These are phyloP conservation scores for Metridium senile DNA, from an alignment of 92 coral and sea anemone species.

Conservation along the genomic window DNA sequence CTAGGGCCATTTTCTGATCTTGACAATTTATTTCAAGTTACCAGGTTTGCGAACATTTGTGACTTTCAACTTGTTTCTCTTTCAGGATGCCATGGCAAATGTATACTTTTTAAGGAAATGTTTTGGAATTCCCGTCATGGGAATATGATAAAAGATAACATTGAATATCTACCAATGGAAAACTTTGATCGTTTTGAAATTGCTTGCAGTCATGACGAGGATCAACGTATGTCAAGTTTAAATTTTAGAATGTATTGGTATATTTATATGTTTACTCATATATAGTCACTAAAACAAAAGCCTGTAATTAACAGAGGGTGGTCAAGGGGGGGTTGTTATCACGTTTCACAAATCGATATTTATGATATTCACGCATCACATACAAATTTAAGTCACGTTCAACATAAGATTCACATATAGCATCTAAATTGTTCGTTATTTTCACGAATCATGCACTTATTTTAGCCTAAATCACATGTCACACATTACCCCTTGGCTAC, in stretches of 20 bases:
- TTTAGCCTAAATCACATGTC: too few relatives aligned
- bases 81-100: not conserved
- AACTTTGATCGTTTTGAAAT: constrained; percentile 9
- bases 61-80: not conserved
- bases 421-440: too few relatives aligned
- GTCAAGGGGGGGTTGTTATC: too few relatives aligned
- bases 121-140: constrained; percentile 1
- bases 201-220: not conserved
- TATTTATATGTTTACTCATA: not conserved
- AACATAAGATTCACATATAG: too few relatives aligned
- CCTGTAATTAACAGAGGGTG: too few relatives aligned
- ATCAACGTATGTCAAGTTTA: constrained; percentile 14
- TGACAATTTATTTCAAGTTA: too few relatives aligned
- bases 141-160: not conserved
- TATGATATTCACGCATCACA: too few relatives aligned
- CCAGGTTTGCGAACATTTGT: too few relatives aligned
- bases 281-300: not conserved
- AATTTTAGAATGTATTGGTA: not conserved
- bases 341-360: too few relatives aligned
- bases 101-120: not conserved
- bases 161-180: constrained; percentile 23
- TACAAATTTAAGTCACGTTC: too few relatives aligned
- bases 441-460: too few relatives aligned
- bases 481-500: too few relatives aligned
- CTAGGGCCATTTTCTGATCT: not conserved